Base-by-base conservation (phyloP, 1,140 invertebrate species). In the Panulirus ornatus region DNA sequence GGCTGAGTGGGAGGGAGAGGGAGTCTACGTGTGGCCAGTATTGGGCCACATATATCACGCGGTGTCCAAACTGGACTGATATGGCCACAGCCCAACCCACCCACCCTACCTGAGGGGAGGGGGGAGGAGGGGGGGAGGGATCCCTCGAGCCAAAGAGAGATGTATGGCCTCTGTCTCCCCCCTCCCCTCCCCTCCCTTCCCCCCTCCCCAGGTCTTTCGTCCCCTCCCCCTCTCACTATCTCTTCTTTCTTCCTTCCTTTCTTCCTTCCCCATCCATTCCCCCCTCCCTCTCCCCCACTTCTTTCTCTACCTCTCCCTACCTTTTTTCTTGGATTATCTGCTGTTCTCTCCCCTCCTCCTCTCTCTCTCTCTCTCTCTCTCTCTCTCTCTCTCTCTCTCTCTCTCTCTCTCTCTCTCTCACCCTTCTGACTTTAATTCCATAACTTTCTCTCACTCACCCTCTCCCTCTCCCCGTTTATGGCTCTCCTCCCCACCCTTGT, bases 341-440 rank as follows among this genome's bases (percentile, higher is more conserved):
- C 34, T 22, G n/a, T 70, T 70, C 63, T 70, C 63, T 70, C 63
- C 34, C 63, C 34, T 30, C n/a, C 73, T 34, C 75, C 47, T 51
- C 78, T n/a, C 44, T 51, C n/a, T 51, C 36, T 51, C 34, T 70
- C 63, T 70, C 66, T 70, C 66, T 70, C 66, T 70, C 66, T 70
- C 66, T 70, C 66, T 70, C 66, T 70, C 66, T 70, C 66, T 70
- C 66, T 70, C 66, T 70, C 66, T 70, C 66, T n/a, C 66, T 9
- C 27, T 27, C 19, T 63, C 58, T 16, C 19, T 22, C 66, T 70
- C 66, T 22, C 1, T 70, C 27, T 27, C 36, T 70, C 66, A n/a
- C 27, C 36, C 66, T 70, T 70, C n/a, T n/a, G n/a, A n/a, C n/a
- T n/a, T n/a, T n/a, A n/a, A n/a, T n/a, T n/a, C n/a, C n/a, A n/a